Percentiles rank a stretch among this genome's conserved stretches.
Conservation (phyloP, 2,797 vertebrate species). For the Danio choprae region DNA sequence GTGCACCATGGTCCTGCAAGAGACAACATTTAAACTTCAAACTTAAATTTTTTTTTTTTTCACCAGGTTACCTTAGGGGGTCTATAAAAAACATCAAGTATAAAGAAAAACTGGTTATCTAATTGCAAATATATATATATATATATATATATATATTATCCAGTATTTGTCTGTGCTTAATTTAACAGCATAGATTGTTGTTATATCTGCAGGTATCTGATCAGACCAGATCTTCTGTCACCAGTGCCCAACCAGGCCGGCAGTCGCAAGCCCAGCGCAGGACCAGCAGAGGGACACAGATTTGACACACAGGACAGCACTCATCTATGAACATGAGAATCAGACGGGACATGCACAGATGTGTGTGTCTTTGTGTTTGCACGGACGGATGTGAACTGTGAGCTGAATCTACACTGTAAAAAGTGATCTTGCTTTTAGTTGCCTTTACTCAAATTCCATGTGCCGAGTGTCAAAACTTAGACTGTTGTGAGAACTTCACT, state of each 20-base stretch:
- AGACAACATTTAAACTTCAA: too few relatives aligned
- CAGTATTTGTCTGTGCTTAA: background rate
- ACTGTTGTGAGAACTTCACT: background rate
- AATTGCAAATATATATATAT: too few relatives aligned
- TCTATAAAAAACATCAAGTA: too few relatives aligned
- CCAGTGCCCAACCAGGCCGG: constrained; percentile 79
- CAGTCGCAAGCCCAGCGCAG: constrained; percentile 75
- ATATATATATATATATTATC: too few relatives aligned
- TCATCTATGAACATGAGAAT: constrained; percentile 76
- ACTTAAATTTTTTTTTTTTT: too few relatives aligned
- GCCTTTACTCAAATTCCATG: constrained; percentile 2
- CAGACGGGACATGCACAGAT: background rate
- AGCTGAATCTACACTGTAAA: constrained; percentile 40
- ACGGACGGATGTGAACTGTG: constrained; percentile 24
- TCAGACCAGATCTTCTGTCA: constrained; percentile 84
- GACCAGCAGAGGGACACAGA: constrained; percentile 76
- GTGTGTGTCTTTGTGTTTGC: constrained; percentile 1
- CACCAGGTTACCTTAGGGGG: too few relatives aligned
- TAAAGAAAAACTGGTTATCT: too few relatives aligned
- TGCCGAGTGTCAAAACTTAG: background rate
- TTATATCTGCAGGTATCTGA: constrained; percentile 77
- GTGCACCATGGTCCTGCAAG: too few relatives aligned
- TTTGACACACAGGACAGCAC: constrained; percentile 83
- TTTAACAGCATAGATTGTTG: background rate
- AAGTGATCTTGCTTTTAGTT: constrained; percentile 32